phyloP scores from a whole-genome alignment of 2,113 vertebrate species.

The Callaeas wilsoni region DNA sequence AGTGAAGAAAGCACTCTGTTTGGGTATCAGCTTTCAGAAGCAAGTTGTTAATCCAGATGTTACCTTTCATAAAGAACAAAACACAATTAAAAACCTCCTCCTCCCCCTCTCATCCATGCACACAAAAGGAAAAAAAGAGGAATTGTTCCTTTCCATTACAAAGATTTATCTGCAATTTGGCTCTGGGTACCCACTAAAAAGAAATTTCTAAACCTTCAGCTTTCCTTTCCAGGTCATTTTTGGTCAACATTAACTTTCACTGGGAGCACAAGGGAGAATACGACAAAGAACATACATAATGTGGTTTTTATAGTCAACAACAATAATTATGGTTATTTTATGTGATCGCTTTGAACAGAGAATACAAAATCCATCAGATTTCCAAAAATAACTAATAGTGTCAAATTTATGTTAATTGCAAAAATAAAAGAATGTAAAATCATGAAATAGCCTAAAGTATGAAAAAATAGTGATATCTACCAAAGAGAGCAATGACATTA shows the following conservation, averaged over 20 bases:
- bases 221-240: neutral
- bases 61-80: slow-evolving; percentile 66
- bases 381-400: neutral
- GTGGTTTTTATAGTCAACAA: neutral
- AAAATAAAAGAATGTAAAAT: neutral
- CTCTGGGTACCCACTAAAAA: neutral
- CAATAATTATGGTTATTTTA: neutral
- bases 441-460: neutral
- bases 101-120: neutral
- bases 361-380: neutral
- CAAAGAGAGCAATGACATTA: neutral
- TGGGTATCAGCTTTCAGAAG: slow-evolving; percentile 75
- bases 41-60: slow-evolving; percentile 69
- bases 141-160: neutral
- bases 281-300: neutral
- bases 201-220: neutral
- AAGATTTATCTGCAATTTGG: neutral
- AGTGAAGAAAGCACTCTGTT: slow-evolving; percentile 72
- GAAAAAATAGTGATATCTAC: neutral
- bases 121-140: neutral
- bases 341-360: neutral
- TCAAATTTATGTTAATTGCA: neutral
- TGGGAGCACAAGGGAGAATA: neutral
- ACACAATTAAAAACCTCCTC: slow-evolving; percentile 61
- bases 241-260: neutral